Percentiles rank a stretch among this genome's conserved stretches.
Evolutionary conservation across 2,888 invertebrate species (phyloP).

Genomic region (Eledona agricola): DNA sequence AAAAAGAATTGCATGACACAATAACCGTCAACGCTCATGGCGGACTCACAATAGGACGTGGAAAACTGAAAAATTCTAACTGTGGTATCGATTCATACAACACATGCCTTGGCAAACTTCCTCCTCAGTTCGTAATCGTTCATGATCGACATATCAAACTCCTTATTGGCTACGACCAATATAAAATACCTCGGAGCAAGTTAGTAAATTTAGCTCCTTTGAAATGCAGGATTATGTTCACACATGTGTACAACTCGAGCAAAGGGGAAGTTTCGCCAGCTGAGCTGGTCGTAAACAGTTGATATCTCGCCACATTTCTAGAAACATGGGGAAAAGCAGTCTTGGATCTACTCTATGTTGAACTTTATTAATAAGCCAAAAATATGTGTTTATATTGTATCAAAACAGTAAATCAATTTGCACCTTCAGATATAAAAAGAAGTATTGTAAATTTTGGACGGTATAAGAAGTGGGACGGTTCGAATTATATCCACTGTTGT

Average conservation of each 20-base stretch:
- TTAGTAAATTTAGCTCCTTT: conserved; percentile 17
- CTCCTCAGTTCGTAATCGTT: too few relatives aligned
- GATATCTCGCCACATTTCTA: conserved; percentile 28
- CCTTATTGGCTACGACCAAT: too few relatives aligned
- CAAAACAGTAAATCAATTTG: too few relatives aligned
- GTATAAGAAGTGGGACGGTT: too few relatives aligned
- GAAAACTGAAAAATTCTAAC: conserved; percentile 45
- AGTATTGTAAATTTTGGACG: too few relatives aligned
- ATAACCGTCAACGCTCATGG: conserved; percentile 50
- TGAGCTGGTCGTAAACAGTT: conserved; percentile 37
- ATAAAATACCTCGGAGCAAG: conserved; percentile 25
- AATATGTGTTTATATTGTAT: conserved; percentile 28
- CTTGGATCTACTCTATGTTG: conserved; percentile 17
- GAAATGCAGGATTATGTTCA: conserved; percentile 28
- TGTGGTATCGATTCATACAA: conserved; percentile 43
- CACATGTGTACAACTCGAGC: conserved; percentile 35
- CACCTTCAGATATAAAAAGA: too few relatives aligned
- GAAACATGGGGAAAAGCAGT: conserved; percentile 18
- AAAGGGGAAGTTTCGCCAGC: conserved; percentile 35
- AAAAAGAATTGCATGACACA: conserved; percentile 49
- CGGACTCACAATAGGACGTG: conserved; percentile 45
- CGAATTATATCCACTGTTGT: too few relatives aligned
- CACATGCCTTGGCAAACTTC: too few relatives aligned
- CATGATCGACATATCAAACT: too few relatives aligned
- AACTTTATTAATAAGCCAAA: conserved; percentile 26